Evolutionary conservation across 2,797 vertebrate species (phyloP).

Genomic region (Todus mexicanus): DNA sequence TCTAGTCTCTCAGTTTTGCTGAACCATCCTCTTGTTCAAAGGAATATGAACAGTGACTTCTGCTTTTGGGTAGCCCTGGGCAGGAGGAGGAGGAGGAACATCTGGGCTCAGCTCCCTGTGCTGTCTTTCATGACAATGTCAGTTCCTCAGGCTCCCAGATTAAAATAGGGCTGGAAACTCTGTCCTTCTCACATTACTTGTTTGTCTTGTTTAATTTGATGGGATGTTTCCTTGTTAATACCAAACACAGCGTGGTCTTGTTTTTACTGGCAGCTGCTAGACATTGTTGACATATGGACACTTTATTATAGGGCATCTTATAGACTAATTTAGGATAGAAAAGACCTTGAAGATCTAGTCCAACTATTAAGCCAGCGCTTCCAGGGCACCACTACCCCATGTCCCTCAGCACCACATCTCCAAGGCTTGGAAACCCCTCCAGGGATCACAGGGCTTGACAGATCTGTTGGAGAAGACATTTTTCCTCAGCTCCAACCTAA

Average conservation of each 20-base stretch:
- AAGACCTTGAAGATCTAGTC: not conserved
- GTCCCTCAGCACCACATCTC: not conserved
- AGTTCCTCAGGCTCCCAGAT: not conserved
- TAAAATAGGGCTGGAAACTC: not conserved
- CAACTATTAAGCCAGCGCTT: not conserved
- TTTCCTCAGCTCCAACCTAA: not conserved
- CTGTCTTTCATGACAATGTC: not conserved
- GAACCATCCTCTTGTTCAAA: not conserved
- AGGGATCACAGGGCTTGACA: not conserved
- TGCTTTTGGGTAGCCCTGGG: not conserved
- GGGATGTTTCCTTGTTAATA: not conserved
- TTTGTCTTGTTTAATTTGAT: not conserved
- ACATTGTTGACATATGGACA: fast-evolving
- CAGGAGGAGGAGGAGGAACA: not conserved
- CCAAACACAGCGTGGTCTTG: not conserved
- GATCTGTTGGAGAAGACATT: not conserved
- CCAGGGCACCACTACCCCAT: too few relatives aligned
- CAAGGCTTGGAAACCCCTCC: not conserved
- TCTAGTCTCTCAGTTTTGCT: not conserved
- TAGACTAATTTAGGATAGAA: not conserved
- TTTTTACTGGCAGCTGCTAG: not conserved
- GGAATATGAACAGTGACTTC: not conserved
- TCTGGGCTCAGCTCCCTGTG: not conserved
- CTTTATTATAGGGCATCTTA: not conserved
- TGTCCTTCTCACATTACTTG: not conserved